Evolutionary conservation across 1,140 invertebrate genomes (phyloP), one percentile per base, ranked within the genome.

Genomic region (Notospermus geniculatus): DNA sequence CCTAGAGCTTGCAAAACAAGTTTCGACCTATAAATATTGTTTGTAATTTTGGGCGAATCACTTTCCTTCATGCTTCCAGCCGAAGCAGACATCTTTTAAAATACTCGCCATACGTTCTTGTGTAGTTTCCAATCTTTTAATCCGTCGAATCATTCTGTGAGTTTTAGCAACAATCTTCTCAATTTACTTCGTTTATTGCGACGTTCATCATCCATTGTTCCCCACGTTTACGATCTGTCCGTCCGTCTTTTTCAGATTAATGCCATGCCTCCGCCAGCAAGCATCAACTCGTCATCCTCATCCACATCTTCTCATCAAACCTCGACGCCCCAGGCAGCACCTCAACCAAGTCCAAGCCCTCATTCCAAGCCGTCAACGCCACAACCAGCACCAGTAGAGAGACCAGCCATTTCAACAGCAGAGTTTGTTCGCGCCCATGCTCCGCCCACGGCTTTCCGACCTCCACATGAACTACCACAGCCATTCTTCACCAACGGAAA

Each of bases 401-500:
- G 71, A 27, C 74, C 63, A 25, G 32, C 62, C 19, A 55, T 58
- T 13, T 46, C 69, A 19, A 66, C 59, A 29, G 70, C 66, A 36
- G 77, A 77, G 56, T 78, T 76, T 56, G 66, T 77, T 22, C 71
- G 74, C 23, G 72, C 72, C 57, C 73, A 75, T 53, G 65, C 74
- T 25, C 71, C 72, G 1, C 71, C 72, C 11, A 65, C 72, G 22
- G 71, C 71, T 25, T 78, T 75, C 54, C 62, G 73, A 59, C 68
- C 71, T n/a, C 68, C 72, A 4, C 77, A 71, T 19, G 72, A 78
- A 25, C 73, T 78, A 58, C 73, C 71, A n/a, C 64, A 73, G 50
- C 70, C 76, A 27, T 79, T 78, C 63, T 79, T 80, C 59, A 63
- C 77, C 30, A 79, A 78, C 61, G 75, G 75, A 25, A 76, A 77